Evolutionary conservation across 2,888 invertebrate genomes (phyloP), one percentile per base, ranked within the genome.

Genomic region (Leptogaster cylindrica): DNA sequence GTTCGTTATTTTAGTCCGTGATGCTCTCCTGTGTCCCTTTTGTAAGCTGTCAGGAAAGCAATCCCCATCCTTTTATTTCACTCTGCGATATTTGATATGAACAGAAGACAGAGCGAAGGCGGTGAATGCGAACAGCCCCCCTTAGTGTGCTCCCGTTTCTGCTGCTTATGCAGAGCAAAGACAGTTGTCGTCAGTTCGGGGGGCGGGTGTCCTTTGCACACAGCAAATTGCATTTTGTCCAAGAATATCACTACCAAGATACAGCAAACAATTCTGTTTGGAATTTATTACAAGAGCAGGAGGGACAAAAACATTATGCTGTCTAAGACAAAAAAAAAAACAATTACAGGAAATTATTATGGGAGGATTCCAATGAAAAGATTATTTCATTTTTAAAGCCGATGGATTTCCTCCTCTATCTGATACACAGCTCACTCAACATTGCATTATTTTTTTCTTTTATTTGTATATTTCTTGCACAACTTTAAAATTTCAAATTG

Each of bases 191-290:
- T 18, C n/a, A n/a, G n/a, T n/a, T n/a, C n/a, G n/a, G 20, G 33
- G 16, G 8, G 25, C 2, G 10, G 23, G 28, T 27, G 4, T 36
- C 55, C 23, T 20, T 20, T 23, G n/a, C 41, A 25, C 6, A 18
- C 27, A 63, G 63, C 31, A 63, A 63, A 63, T 46, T 44, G 41
- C 16, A 63, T 63, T 63, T 50, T 65, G 39, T 50, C 23, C 23
- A 65, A 64, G 36, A 39, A 50, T 50, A 65, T 39, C 36, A 12
- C 18, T 36, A 8, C 36, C 39, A 51, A 51, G 41, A 65, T 52
- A 65, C 41, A 3, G 51, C 27, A 44, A 65, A 65, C 65, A 65
- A 52, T 65, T 65, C 51, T 41, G 51, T 52, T 51, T 52, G 23
- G 20, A 51, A 52, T 65, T 52, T 65, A 28, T 52, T 41, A 41